Evolutionary conservation across 2,797 vertebrate genomes (phyloP).

Genomic region (Oceanodroma leucorhoa): DNA sequence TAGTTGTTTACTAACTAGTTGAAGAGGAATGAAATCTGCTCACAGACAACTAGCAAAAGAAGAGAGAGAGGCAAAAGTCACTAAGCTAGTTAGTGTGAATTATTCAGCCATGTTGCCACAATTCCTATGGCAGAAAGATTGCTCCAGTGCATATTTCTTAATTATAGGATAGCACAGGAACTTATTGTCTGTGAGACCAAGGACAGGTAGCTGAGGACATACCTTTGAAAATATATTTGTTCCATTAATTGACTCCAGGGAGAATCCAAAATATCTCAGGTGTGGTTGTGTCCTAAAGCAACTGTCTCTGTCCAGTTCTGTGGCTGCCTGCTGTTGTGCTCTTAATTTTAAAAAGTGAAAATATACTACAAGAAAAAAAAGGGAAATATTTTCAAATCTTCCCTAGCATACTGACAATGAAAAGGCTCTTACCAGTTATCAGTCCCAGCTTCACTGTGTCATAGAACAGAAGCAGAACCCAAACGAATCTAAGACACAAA

Average conservation of each 20-base stretch:
- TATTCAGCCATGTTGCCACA: background rate
- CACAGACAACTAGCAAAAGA: background rate
- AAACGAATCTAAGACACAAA: background rate
- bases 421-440: background rate
- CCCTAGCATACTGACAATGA: background rate
- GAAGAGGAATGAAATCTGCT: background rate
- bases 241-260: background rate
- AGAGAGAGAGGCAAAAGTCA: background rate
- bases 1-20: background rate
- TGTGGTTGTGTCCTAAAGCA: background rate
- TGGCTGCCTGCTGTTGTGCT: background rate
- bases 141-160: background rate
- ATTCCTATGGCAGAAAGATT: background rate
- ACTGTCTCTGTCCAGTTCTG: background rate
- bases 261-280: background rate
- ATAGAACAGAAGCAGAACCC: background rate
- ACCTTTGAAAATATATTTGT: background rate
- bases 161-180: background rate
- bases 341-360: background rate
- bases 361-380: fast-evolving
- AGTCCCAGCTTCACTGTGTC: background rate
- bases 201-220: constrained; percentile 69
- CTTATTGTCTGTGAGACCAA: constrained; percentile 77
- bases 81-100: background rate
- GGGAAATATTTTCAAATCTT: background rate